phyloP scores from a whole-genome alignment of 2,888 invertebrate species.

The Parnassius mnemosyne region DNA sequence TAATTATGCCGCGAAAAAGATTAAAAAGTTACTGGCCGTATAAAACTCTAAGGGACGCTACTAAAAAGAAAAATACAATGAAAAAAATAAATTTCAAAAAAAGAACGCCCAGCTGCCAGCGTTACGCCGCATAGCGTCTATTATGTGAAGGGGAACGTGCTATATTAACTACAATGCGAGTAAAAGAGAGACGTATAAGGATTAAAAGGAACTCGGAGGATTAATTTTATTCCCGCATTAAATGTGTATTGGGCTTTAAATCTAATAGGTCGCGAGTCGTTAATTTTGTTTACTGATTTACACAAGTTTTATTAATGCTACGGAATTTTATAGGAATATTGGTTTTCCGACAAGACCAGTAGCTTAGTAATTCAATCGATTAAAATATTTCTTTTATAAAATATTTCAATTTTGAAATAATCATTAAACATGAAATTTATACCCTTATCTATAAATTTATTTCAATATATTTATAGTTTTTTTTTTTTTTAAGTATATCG shows the following conservation, averaged over 20 bases:
- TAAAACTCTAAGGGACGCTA: conserved; percentile 67
- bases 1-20: conserved; percentile 55
- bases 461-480: no score
- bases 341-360: conserved; percentile 21
- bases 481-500: no score
- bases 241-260: conserved; percentile 60
- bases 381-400: conserved; percentile 13
- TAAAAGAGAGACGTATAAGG: conserved; percentile 53
- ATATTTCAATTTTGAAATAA: not conserved
- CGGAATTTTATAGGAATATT: conserved; percentile 29
- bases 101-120: conserved; percentile 72
- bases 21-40: conserved; percentile 70
- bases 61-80: conserved; percentile 61
- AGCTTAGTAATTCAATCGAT: conserved; percentile 20
- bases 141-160: conserved; percentile 46
- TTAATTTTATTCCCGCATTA: conserved; percentile 71
- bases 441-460: no score
- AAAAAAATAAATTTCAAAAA: conserved; percentile 60
- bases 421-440: no score
- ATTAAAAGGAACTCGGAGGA: conserved; percentile 63
- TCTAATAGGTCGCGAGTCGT: conserved; percentile 58
- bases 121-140: conserved; percentile 57
- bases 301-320: conserved; percentile 39
- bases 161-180: conserved; percentile 30
- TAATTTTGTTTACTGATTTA: conserved; percentile 60